Evolutionary conservation across 2,888 invertebrate species (phyloP).

Genomic region (Cryptus armator): DNA sequence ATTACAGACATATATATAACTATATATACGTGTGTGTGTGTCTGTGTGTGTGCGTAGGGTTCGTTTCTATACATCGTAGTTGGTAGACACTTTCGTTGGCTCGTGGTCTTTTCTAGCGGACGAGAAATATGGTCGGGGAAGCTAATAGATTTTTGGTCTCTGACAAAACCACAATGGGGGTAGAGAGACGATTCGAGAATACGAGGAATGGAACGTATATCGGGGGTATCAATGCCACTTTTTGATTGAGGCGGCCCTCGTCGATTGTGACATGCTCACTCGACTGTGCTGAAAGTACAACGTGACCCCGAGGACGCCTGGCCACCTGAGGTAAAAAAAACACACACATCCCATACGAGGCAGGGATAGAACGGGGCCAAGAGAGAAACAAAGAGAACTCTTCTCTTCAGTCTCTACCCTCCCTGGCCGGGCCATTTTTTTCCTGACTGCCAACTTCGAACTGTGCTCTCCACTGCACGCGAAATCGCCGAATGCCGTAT

Average conservation of each 20-base stretch:
- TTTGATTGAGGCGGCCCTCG: conserved; percentile 83
- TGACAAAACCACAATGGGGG: conserved; percentile 72
- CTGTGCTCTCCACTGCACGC: background rate
- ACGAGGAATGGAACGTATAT: conserved; percentile 66
- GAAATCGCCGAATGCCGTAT: conserved; percentile 25
- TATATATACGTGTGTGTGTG: too few relatives aligned
- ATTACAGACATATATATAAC: conserved; percentile 59
- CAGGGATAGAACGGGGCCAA: conserved; percentile 16
- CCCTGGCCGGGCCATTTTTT: conserved; percentile 62
- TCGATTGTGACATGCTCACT: conserved; percentile 84
- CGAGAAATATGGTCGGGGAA: conserved; percentile 68
- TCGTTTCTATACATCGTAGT: conserved; percentile 11
- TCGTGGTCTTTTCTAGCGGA: conserved; percentile 56
- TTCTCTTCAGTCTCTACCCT: conserved; percentile 36
- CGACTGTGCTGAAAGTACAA: conserved; percentile 81
- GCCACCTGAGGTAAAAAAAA: conserved; percentile 74
- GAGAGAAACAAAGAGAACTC: conserved; percentile 65
- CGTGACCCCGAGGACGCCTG: conserved; percentile 73
- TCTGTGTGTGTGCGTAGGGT: background rate
- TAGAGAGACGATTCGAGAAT: conserved; percentile 70
- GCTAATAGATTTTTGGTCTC: conserved; percentile 83
- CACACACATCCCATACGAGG: conserved; percentile 62
- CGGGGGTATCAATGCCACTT: conserved; percentile 82
- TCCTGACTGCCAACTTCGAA: conserved; percentile 29
- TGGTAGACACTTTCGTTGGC: conserved; percentile 32